Percentiles rank a stretch among this genome's conserved stretches.
Evolutionary conservation across 2,888 invertebrate species (phyloP).

Genomic region (Meiosimyza decipiens): DNA sequence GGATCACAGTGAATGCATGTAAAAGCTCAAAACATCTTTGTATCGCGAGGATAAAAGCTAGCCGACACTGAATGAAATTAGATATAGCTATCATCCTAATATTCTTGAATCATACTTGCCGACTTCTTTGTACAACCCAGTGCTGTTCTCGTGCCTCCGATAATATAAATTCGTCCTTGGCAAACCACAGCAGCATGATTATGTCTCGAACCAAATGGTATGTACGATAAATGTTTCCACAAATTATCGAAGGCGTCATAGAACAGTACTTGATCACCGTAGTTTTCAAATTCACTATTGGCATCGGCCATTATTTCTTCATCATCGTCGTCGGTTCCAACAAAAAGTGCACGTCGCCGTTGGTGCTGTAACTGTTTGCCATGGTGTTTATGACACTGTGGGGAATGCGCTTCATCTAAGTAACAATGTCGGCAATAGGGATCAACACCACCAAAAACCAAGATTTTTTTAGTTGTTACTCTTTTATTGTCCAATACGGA

Average conservation of each 20-base stretch:
- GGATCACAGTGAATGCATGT: no score
- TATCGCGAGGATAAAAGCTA: no score
- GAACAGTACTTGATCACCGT: constrained; percentile 72
- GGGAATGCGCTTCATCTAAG: constrained; percentile 38
- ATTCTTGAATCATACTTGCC: constrained; percentile 39
- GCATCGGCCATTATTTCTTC: constrained; percentile 15
- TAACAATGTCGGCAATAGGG: constrained; percentile 67
- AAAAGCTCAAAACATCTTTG: no score
- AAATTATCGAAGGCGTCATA: constrained; percentile 72
- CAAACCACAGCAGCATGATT: constrained; percentile 76
- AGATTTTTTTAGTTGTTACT: constrained; percentile 54
- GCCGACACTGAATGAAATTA: no score
- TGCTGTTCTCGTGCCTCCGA: constrained; percentile 69
- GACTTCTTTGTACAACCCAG: constrained; percentile 45
- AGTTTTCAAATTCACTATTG: constrained; percentile 48
- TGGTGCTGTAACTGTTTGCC: constrained; percentile 35
- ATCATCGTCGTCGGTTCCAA: constrained; percentile 32
- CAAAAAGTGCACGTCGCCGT: constrained; percentile 36
- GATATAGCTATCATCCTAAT: no score
- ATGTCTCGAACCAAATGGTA: constrained; percentile 78
- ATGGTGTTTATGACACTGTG: constrained; percentile 30
- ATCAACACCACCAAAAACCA: constrained; percentile 78
- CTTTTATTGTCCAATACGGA: constrained; percentile 9
- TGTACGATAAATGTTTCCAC: constrained; percentile 76
- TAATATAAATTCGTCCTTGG: constrained; percentile 74